phyloP scores from a whole-genome alignment of 2,888 invertebrate species.

The Melanargia galathea region DNA sequence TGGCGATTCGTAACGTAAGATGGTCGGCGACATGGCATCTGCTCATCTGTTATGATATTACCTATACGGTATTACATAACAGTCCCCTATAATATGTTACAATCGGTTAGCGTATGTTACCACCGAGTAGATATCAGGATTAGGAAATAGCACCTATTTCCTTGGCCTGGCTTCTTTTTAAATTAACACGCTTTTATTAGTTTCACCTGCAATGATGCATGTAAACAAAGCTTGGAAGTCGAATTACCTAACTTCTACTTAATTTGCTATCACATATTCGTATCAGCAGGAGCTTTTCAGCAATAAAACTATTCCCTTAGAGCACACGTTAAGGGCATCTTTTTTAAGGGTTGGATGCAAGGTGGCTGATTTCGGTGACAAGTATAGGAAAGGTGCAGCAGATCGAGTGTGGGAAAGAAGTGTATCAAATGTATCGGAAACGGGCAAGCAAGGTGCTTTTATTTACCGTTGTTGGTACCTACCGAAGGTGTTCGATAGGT shows the following conservation, averaged over 20 bases:
- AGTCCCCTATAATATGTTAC: not conserved
- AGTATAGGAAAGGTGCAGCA: constrained; percentile 64
- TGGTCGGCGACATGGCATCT: constrained; percentile 19
- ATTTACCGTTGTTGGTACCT: constrained; percentile 37
- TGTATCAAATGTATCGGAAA: constrained; percentile 39
- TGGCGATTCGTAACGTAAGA: constrained; percentile 10
- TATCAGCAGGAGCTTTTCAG: not conserved
- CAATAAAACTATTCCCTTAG: constrained; percentile 20
- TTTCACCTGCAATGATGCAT: too few species aligned
- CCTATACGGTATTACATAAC: constrained; percentile 13
- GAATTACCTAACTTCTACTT: too few species aligned
- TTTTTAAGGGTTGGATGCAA: constrained; percentile 47
- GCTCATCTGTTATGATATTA: constrained; percentile 12
- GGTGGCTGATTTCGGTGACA: constrained; percentile 62
- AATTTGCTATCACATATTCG: too few species aligned
- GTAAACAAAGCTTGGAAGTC: too few species aligned
- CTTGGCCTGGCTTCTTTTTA: too few species aligned
- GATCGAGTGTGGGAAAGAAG: constrained; percentile 41
- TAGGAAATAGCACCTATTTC: too few species aligned
- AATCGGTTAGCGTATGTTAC: constrained; percentile 13
- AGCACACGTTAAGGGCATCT: constrained; percentile 31
- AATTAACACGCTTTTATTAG: too few species aligned
- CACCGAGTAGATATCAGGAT: not conserved
- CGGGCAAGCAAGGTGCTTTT: constrained; percentile 43
- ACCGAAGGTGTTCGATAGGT: constrained; percentile 7